These are phyloP conservation scores for Pygmarrhopalites habei DNA, from an alignment of 1,140 invertebrate genomes.

Conservation along the genomic window DNA sequence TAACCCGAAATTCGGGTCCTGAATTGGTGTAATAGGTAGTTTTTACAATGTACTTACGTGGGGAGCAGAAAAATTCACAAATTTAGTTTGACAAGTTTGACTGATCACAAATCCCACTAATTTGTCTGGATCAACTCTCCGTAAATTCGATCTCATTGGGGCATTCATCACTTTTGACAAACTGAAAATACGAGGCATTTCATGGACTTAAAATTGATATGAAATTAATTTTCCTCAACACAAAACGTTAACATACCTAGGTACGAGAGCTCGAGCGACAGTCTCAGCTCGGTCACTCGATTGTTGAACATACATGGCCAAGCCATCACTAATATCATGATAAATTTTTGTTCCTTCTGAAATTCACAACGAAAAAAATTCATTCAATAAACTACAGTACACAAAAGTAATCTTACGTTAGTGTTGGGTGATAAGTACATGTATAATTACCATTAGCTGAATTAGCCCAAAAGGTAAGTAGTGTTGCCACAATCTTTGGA, in stretches of 20 bases:
- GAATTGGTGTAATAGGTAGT: not conserved
- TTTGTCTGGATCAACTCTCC: constrained; percentile 6
- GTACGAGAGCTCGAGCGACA: not conserved
- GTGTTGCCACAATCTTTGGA: constrained; percentile 10
- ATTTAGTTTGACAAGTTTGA: constrained; percentile 3
- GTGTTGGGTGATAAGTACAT: no score
- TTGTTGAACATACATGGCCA: constrained; percentile 2
- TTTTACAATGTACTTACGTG: not conserved
- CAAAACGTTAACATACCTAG: not conserved
- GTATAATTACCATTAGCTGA: constrained; percentile 6
- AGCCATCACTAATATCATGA: constrained; percentile 2
- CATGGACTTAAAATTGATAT: not conserved
- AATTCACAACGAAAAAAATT: no score
- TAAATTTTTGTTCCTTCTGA: constrained; percentile 2
- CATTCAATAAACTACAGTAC: no score
- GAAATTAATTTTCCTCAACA: no score
- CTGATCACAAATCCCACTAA: not conserved
- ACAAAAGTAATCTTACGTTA: not conserved
- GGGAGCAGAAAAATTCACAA: not conserved
- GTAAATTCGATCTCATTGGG: not conserved
- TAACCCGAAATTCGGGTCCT: not conserved
- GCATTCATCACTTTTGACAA: not conserved
- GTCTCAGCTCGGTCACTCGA: not conserved
- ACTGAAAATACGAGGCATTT: not conserved
- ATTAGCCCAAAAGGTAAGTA: constrained; percentile 9